phyloP scores from a whole-genome alignment of 2,113 vertebrate species.

The Pseudonaja textilis region DNA sequence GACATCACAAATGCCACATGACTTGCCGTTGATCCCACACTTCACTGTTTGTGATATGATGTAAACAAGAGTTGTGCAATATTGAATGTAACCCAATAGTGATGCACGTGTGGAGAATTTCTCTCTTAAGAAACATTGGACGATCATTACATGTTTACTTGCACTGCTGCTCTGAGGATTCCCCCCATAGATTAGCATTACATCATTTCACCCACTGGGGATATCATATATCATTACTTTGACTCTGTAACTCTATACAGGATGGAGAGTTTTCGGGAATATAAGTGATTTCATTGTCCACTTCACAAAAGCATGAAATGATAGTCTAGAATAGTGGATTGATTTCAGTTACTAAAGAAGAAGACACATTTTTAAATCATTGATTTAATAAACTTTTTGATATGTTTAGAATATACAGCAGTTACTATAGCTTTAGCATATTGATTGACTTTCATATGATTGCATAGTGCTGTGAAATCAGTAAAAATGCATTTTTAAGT shows the following conservation, averaged over 20 bases:
- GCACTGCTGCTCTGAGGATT: background rate
- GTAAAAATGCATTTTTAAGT: background rate
- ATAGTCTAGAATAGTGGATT: background rate
- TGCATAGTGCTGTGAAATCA: background rate
- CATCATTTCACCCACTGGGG: background rate
- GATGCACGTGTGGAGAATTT: background rate
- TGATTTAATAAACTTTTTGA: constrained; percentile 29
- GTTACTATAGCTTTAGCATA: constrained; percentile 16
- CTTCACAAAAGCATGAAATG: background rate
- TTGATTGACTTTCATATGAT: background rate
- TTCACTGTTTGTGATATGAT: background rate
- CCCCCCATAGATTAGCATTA: background rate
- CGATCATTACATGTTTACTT: background rate
- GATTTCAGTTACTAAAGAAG: constrained; percentile 18
- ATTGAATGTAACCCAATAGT: background rate
- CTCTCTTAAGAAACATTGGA: background rate
- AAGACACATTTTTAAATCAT: constrained; percentile 20
- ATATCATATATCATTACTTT: background rate
- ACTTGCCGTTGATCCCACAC: background rate
- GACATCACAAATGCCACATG: background rate
- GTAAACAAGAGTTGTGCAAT: background rate
- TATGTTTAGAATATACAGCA: constrained; percentile 1
- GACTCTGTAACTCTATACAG: background rate
- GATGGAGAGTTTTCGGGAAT: background rate
- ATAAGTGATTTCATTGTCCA: background rate